Evolutionary conservation across 2,113 vertebrate genomes (phyloP).

Genomic region (Albula goreensis): DNA sequence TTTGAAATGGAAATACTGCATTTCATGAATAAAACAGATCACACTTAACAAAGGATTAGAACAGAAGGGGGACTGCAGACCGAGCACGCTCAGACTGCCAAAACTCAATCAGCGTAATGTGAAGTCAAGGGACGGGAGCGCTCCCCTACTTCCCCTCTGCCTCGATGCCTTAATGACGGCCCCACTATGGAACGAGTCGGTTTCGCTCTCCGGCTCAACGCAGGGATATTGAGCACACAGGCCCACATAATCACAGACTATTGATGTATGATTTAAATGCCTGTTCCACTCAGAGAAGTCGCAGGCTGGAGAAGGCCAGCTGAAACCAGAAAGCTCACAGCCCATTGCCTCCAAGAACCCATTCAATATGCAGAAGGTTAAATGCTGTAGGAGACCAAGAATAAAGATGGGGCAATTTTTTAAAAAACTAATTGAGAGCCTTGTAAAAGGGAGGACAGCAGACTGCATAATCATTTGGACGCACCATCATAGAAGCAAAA

Average conservation of each 20-base stretch:
- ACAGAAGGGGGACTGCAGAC: not conserved
- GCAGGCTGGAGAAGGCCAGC: not conserved
- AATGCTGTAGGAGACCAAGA: not conserved
- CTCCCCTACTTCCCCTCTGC: not conserved
- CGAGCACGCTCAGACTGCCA: not conserved
- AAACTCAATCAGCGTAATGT: slow-evolving; percentile 11
- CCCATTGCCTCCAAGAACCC: not conserved
- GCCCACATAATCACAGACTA: slow-evolving; percentile 21
- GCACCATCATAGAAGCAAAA: not conserved
- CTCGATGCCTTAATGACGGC: not conserved
- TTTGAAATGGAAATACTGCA: slow-evolving; percentile 9
- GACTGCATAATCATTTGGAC: not conserved
- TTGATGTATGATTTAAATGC: slow-evolving; percentile 15
- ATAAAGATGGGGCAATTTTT: not conserved
- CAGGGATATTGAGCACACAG: slow-evolving; percentile 19
- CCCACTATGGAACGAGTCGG: not conserved
- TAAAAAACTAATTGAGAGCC: slow-evolving; percentile 14
- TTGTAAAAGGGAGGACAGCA: slow-evolving; percentile 8
- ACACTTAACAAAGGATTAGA: slow-evolving; percentile 1
- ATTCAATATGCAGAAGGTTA: not conserved
- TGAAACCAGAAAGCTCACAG: not conserved
- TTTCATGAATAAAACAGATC: slow-evolving; percentile 17
- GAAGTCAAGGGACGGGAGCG: not conserved
- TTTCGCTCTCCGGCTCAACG: not conserved
- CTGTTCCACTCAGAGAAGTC: not conserved